Conservation (phyloP, 2,888 invertebrate genomes). For the Sarcophaga carnaria region DNA sequence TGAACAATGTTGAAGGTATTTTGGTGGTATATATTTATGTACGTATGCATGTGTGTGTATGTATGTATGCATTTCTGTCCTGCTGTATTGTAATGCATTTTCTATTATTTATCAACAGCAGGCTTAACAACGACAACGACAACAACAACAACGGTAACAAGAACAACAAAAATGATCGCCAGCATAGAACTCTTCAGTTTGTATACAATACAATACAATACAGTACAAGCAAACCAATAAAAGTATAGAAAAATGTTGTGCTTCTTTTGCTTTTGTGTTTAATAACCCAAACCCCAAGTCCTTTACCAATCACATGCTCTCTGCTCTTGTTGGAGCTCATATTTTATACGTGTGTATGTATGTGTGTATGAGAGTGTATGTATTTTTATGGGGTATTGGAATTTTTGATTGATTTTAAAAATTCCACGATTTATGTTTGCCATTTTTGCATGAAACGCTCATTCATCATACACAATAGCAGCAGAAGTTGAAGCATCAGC, state of each 20-base stretch:
- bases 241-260: constrained; percentile 15
- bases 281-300: not conserved
- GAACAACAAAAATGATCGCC: not conserved
- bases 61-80: constrained; percentile 22
- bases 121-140: constrained; percentile 51
- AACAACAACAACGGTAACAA: too few species aligned
- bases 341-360: constrained; percentile 21
- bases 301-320: not conserved
- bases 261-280: constrained; percentile 24
- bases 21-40: not conserved
- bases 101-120: constrained; percentile 70
- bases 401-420: constrained; percentile 72
- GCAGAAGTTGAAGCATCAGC: constrained; percentile 26
- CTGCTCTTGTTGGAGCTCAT: constrained; percentile 5
- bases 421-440: constrained; percentile 70
- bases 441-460: constrained; percentile 64
- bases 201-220: too few species aligned
- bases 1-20: constrained; percentile 1
- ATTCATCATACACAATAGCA: constrained; percentile 56
- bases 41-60: constrained; percentile 21
- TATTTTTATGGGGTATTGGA: constrained; percentile 62
- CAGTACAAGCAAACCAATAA: constrained; percentile 13
- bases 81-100: constrained; percentile 68
- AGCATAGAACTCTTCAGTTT: too few species aligned
- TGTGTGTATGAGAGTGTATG: not conserved